These are phyloP conservation scores for Erythrocercus mccallii DNA, from an alignment of 2,113 vertebrate genomes.

Conservation along the genomic window DNA sequence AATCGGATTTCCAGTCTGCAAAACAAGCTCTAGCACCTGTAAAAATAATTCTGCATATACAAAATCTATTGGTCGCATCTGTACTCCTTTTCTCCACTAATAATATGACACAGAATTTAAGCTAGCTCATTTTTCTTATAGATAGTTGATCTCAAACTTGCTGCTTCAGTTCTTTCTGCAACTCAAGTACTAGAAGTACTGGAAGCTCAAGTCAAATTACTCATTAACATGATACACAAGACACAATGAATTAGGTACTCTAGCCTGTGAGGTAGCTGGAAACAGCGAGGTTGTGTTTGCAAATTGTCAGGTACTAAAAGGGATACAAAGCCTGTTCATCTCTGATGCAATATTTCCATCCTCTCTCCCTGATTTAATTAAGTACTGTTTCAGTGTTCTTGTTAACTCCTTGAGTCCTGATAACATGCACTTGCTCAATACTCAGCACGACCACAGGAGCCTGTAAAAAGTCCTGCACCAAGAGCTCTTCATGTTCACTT, in stretches of 20 bases:
- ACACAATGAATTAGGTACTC: not conserved
- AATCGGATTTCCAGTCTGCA: not conserved
- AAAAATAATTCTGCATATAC: not conserved
- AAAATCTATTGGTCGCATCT: not conserved
- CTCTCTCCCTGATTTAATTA: not conserved
- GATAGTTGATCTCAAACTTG: not conserved
- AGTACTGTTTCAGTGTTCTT: not conserved
- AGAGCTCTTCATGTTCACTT: not conserved
- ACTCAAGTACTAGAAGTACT: not conserved
- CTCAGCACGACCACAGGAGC: rapidly evolving
- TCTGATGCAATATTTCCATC: not conserved
- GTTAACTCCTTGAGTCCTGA: not conserved
- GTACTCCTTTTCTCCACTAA: not conserved
- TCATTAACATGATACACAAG: not conserved
- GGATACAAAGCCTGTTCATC: not conserved
- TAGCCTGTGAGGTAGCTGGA: not conserved
- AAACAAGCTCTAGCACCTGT: not conserved
- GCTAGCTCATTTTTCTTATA: not conserved
- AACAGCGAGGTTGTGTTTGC: not conserved
- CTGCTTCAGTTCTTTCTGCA: not conserved
- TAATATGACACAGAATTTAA: not conserved
- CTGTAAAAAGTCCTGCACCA: not conserved
- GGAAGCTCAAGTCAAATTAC: not conserved
- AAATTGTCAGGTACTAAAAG: not conserved
- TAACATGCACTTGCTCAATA: not conserved